Evolutionary conservation across 1,140 invertebrate genomes (phyloP).

Genomic region (Drosophila pachea): DNA sequence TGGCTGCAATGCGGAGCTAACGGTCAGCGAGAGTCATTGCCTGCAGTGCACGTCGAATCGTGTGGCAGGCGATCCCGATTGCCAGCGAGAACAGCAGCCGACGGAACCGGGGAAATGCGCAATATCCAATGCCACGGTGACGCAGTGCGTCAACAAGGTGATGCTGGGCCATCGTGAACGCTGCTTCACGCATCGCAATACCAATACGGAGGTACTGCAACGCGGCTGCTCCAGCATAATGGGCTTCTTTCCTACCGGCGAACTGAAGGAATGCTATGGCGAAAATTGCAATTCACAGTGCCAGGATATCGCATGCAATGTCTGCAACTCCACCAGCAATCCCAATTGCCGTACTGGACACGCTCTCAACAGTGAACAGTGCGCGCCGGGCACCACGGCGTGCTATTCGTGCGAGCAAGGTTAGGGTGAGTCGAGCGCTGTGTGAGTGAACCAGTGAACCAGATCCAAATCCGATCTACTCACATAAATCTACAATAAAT

Average conservation of each 20-base stretch:
- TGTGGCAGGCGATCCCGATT: constrained; percentile 41
- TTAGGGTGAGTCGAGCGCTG: constrained; percentile 46
- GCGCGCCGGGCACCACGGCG: constrained; percentile 45
- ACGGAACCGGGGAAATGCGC: constrained; percentile 19
- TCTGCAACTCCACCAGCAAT: constrained; percentile 60
- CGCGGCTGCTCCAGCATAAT: constrained; percentile 69
- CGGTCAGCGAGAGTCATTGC: constrained; percentile 53
- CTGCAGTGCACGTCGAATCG: constrained; percentile 54
- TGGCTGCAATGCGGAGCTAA: constrained; percentile 63
- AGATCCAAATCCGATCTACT: neutral
- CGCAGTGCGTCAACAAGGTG: constrained; percentile 63
- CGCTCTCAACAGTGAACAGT: constrained; percentile 38
- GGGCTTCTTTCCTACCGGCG: constrained; percentile 61
- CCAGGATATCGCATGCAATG: constrained; percentile 58
- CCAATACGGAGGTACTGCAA: constrained; percentile 57
- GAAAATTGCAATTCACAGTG: constrained; percentile 67
- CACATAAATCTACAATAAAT: neutral
- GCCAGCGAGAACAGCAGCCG: constrained; percentile 47
- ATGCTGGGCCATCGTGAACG: constrained; percentile 61
- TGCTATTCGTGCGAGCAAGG: constrained; percentile 73
- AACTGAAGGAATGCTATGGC: constrained; percentile 58
- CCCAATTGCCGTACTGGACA: constrained; percentile 47
- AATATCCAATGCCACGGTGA: constrained; percentile 45
- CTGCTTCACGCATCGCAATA: constrained; percentile 63
- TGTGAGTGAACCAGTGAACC: neutral